Conservation (phyloP, 2,888 invertebrate species). For the Timandra comae region DNA sequence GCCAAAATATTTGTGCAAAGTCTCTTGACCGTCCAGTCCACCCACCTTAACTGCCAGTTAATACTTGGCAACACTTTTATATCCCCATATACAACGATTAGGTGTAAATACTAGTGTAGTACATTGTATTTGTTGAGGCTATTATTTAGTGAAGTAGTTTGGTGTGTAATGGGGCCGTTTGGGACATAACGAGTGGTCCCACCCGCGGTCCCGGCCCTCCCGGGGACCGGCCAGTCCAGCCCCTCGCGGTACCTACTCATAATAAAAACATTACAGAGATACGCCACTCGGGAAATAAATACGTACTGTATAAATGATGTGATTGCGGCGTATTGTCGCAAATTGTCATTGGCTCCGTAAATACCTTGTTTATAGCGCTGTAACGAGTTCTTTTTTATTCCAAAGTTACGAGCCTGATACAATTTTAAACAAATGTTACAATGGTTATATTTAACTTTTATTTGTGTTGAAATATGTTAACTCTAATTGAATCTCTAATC, state of each 20-base stretch:
- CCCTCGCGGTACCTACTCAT: slow-evolving; percentile 7
- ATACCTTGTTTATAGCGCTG: not conserved
- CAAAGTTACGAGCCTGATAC: too few species aligned
- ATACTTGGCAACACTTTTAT: slow-evolving; percentile 13
- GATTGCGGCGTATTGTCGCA: slow-evolving; percentile 7
- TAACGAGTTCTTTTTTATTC: too few species aligned
- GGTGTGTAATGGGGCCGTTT: slow-evolving; percentile 33
- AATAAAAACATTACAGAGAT: slow-evolving; percentile 24
- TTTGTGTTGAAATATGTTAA: too few species aligned
- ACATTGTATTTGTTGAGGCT: slow-evolving; percentile 14
- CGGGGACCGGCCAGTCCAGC: not conserved
- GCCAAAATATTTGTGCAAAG: too few species aligned
- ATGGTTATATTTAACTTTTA: too few species aligned
- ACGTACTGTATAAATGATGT: slow-evolving; percentile 12
- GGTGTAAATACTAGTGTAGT: slow-evolving; percentile 10
- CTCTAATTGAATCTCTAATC: too few species aligned
- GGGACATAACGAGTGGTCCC: slow-evolving; percentile 31
- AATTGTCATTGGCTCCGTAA: slow-evolving; percentile 6
- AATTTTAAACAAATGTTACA: too few species aligned
- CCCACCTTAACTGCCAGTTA: slow-evolving; percentile 7
- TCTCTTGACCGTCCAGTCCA: too few species aligned
- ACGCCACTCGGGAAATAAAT: slow-evolving; percentile 14
- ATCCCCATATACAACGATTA: slow-evolving; percentile 18
- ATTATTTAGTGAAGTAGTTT: slow-evolving; percentile 44
- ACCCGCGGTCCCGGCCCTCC: slow-evolving; percentile 5